These are phyloP conservation scores for Osmerus mordax DNA, from an alignment of 2,113 vertebrate species.

Conservation along the genomic window DNA sequence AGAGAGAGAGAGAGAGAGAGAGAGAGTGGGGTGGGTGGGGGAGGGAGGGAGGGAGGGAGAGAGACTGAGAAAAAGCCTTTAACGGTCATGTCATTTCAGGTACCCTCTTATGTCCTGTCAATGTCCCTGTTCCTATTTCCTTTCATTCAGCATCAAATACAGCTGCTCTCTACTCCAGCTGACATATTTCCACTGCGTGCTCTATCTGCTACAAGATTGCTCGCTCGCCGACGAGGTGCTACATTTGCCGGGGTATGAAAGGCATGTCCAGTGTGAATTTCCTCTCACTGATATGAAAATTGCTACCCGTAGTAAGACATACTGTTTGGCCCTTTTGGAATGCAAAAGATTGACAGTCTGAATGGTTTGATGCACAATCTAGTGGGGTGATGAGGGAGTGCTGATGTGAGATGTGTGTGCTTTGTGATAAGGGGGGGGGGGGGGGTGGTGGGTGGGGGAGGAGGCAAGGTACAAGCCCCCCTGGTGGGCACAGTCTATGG, in stretches of 20 bases:
- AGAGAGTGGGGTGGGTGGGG: too few relatives aligned
- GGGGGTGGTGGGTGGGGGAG: constrained; percentile 14
- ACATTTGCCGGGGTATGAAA: neutral
- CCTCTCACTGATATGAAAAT: constrained; percentile 6
- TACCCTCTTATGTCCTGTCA: constrained; percentile 12
- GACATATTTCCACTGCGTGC: neutral
- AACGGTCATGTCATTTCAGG: constrained; percentile 21
- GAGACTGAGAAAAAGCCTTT: neutral
- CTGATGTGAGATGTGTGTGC: constrained; percentile 36
- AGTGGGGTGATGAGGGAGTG: constrained; percentile 27
- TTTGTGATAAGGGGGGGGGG: constrained; percentile 41
- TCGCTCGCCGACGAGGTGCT: neutral
- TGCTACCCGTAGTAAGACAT: constrained; percentile 7
- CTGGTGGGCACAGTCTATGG: constrained; percentile 49
- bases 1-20: too few relatives aligned
- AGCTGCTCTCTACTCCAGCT: constrained; percentile 5
- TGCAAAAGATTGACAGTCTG: constrained; percentile 15
- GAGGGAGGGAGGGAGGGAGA: neutral
- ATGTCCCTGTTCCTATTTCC: constrained; percentile 27
- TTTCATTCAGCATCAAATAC: constrained; percentile 31
- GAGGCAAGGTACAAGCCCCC: constrained; percentile 51
- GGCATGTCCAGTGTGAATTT: constrained; percentile 6
- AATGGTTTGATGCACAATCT: constrained; percentile 21
- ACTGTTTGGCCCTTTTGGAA: constrained; percentile 4
- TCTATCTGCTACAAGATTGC: constrained; percentile 9